phyloP scores from a whole-genome alignment of 1,140 invertebrate genomes.

The Panulirus ornatus region DNA sequence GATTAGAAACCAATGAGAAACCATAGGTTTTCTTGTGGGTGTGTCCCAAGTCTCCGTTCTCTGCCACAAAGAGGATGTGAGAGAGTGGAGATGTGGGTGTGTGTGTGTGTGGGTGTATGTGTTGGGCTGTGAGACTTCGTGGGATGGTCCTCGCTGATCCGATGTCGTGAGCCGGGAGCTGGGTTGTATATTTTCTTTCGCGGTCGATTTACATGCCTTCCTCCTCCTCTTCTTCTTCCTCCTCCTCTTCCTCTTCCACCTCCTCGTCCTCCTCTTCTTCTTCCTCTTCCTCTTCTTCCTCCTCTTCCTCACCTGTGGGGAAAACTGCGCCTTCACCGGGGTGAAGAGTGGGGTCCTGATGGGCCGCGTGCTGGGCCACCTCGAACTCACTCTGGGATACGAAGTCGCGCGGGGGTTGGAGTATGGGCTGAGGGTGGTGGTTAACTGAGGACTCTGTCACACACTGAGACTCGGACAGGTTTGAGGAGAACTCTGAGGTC shows the following conservation, averaged over 20 bases:
- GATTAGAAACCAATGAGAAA: too few relatives aligned
- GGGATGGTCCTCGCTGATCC: too few relatives aligned
- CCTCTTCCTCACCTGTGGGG: constrained; percentile 12
- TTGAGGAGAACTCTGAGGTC: constrained; percentile 32
- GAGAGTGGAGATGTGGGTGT: too few relatives aligned
- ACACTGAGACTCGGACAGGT: constrained; percentile 31
- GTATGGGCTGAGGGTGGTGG: background rate
- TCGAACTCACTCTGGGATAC: background rate
- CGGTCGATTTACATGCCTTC: background rate
- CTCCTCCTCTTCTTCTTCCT: constrained; percentile 37
- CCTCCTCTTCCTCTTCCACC: constrained; percentile 48
- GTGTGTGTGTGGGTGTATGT: too few relatives aligned
- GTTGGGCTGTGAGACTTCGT: too few relatives aligned
- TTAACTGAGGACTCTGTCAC: background rate
- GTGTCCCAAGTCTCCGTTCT: too few relatives aligned
- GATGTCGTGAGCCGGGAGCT: too few relatives aligned
- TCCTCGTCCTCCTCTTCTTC: constrained; percentile 53
- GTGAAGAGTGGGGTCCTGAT: constrained; percentile 22
- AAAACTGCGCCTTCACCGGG: constrained; percentile 11
- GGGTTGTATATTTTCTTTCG: too few relatives aligned
- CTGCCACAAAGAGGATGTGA: too few relatives aligned
- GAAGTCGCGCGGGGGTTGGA: background rate
- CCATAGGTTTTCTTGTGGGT: too few relatives aligned
- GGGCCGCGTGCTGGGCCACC: background rate
- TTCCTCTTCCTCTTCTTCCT: constrained; percentile 44